Evolutionary conservation across 2,888 invertebrate species (phyloP).

Genomic region (Ditula angustiorana): DNA sequence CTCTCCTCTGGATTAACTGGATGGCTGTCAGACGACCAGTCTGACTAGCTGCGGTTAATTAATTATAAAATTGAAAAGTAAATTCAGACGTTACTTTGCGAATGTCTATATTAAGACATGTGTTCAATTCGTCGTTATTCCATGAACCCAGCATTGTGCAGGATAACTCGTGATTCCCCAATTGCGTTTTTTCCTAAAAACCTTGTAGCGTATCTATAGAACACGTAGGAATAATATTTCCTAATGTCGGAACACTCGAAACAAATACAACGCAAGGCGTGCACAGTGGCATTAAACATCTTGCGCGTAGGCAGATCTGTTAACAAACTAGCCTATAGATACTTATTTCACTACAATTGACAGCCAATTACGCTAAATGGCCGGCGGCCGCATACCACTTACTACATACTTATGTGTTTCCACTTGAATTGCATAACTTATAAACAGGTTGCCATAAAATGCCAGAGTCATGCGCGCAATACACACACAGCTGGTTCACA

Average conservation of each 20-base stretch:
- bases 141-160: too few relatives aligned
- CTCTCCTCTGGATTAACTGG: slow-evolving; percentile 44
- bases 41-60: slow-evolving; percentile 13
- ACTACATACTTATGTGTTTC: slow-evolving; percentile 62
- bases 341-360: slow-evolving; percentile 59
- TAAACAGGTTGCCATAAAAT: slow-evolving; percentile 74
- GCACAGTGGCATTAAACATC: slow-evolving; percentile 17
- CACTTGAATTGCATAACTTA: slow-evolving; percentile 81
- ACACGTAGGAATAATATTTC: background rate
- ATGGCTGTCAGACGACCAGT: slow-evolving; percentile 32
- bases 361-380: slow-evolving; percentile 73
- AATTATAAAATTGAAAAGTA: too few relatives aligned
- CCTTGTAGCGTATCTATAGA: background rate
- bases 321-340: slow-evolving; percentile 38
- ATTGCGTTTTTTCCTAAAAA: too few relatives aligned
- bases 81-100: too few relatives aligned
- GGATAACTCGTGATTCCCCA: too few relatives aligned
- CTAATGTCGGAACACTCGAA: background rate
- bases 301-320: slow-evolving; percentile 32
- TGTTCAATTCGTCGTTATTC: too few relatives aligned
- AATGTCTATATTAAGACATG: too few relatives aligned
- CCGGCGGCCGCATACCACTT: slow-evolving; percentile 63
- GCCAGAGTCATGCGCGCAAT: slow-evolving; percentile 67
- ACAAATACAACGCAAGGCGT: background rate
- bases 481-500: slow-evolving; percentile 69